These are phyloP conservation scores for Agrypnus murinus DNA, from an alignment of 2,888 invertebrate species.

Conservation along the genomic window DNA sequence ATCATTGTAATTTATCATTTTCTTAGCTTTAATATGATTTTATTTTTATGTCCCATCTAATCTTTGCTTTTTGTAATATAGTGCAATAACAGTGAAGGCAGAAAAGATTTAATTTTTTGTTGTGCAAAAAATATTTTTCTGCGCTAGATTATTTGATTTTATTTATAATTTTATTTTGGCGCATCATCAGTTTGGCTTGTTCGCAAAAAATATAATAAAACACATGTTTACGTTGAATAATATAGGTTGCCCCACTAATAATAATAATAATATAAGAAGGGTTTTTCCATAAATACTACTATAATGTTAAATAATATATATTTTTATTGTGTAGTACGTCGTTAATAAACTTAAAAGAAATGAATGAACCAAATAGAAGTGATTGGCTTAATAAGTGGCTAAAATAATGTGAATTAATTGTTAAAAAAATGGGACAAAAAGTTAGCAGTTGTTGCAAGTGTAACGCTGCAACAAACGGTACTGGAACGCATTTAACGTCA, in stretches of 20 bases:
- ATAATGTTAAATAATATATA: background rate
- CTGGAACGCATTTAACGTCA: constrained; percentile 57
- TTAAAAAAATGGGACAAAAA: constrained; percentile 68
- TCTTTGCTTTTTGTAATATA: too few species aligned
- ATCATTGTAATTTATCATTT: background rate
- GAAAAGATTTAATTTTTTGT: too few species aligned
- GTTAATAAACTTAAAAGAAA: background rate
- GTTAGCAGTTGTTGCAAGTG: constrained; percentile 71
- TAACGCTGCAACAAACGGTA: constrained; percentile 61
- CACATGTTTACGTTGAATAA: constrained; percentile 11
- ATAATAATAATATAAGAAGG: too few species aligned
- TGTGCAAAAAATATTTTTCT: too few species aligned
- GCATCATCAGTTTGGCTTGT: constrained; percentile 12
- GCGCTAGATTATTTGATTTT: constrained; percentile 20
- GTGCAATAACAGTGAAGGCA: too few species aligned
- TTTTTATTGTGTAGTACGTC: too few species aligned
- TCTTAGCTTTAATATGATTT: constrained; percentile 2
- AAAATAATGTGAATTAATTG: constrained; percentile 16
- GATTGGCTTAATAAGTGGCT: constrained; percentile 11
- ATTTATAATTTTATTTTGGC: constrained; percentile 32
- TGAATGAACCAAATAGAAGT: constrained; percentile 35
- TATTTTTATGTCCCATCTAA: too few species aligned
- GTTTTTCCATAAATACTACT: background rate
- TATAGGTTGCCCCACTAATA: constrained; percentile 22
- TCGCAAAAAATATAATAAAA: constrained; percentile 15